Evolutionary conservation across 2,113 vertebrate species (phyloP).

Genomic region (Cottus gobio): DNA sequence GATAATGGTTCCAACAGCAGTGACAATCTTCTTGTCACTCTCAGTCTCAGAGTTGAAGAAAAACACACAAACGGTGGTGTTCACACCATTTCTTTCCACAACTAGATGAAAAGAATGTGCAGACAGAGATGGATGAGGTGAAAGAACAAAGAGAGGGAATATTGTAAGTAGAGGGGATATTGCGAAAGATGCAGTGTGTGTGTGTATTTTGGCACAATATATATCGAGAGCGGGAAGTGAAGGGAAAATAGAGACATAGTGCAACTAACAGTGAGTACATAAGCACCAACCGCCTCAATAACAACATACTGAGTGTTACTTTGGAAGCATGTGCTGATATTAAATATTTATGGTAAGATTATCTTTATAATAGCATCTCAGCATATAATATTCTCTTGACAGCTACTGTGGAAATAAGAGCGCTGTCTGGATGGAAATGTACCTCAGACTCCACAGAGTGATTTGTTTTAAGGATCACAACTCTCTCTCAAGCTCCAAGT

Average conservation of each 20-base stretch:
- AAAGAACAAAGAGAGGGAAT: constrained; percentile 5
- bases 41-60: constrained; percentile 86
- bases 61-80: constrained; percentile 91
- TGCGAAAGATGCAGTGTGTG: constrained; percentile 18
- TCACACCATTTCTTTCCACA: constrained; percentile 78
- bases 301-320: neutral
- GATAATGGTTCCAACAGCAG: constrained; percentile 87
- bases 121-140: constrained; percentile 41
- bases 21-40: constrained; percentile 90
- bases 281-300: constrained; percentile 5
- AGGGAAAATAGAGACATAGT: neutral
- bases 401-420: constrained; percentile 9
- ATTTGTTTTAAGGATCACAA: neutral
- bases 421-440: neutral
- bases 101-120: constrained; percentile 63
- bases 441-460: neutral
- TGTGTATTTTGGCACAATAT: constrained; percentile 41
- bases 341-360: constrained; percentile 20
- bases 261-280: neutral
- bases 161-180: constrained; percentile 9
- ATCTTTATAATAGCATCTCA: neutral
- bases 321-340: neutral
- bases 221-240: neutral
- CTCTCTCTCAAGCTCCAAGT: neutral
- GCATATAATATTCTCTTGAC: neutral